These are phyloP conservation scores for Pipistrellus pipistrellus DNA, from an alignment of 2,797 vertebrate genomes.

Conservation along the genomic window DNA sequence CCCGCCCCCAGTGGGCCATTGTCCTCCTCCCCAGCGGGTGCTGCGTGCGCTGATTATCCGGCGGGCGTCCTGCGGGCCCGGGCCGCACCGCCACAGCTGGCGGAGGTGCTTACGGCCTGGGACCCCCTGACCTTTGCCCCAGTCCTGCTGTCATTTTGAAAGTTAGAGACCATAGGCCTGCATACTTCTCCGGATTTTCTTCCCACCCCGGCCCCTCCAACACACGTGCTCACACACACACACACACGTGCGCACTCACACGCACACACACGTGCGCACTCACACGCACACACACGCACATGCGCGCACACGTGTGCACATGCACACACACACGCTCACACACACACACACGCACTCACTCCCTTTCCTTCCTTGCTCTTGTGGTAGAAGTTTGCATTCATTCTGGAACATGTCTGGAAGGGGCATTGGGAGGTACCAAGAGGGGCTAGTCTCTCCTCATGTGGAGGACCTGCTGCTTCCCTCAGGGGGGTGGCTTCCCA, in stretches of 20 bases:
- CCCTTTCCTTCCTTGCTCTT: background rate
- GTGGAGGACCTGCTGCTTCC: background rate
- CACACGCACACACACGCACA: background rate
- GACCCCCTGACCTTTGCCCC: slow-evolving; percentile 91
- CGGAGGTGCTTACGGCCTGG: slow-evolving; percentile 87
- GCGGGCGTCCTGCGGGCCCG: slow-evolving; percentile 86
- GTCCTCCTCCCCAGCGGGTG: slow-evolving; percentile 88
- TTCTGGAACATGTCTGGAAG: slow-evolving; percentile 19
- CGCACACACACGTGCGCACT: background rate
- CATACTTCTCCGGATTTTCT: slow-evolving; percentile 91
- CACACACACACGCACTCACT: background rate
- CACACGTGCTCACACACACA: background rate
- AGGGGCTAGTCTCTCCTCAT: no score
- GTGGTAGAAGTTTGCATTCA: background rate
- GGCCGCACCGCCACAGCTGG: slow-evolving; percentile 89
- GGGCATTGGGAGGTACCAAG: background rate
- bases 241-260: background rate
- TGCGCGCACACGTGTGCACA: no score
- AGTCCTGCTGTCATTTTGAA: slow-evolving; percentile 90
- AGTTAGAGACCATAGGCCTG: slow-evolving; percentile 88
- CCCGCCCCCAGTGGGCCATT: slow-evolving; percentile 88
- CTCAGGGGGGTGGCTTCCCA: background rate
- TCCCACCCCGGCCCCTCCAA: slow-evolving; percentile 46
- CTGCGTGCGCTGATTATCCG: slow-evolving; percentile 88
- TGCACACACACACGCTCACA: background rate